A percentile compares a stretch with the other conserved stretches of the same genome.
Conservation (phyloP, 2,888 invertebrate species). For the Tupiocoris notatus region DNA sequence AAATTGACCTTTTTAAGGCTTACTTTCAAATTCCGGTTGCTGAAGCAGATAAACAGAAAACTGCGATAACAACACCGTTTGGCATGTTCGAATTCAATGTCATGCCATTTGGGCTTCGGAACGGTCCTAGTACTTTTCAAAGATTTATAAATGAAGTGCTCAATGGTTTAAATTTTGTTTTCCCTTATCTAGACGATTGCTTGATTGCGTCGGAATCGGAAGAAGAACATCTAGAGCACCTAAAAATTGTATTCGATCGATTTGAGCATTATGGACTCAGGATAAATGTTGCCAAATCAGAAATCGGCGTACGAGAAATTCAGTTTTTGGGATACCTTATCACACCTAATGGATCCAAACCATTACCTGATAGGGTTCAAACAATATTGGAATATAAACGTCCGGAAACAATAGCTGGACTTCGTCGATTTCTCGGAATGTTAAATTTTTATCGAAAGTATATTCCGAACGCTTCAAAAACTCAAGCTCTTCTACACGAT, state of each 20-base stretch:
- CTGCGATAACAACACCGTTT: constrained; percentile 48
- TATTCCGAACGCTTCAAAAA: constrained; percentile 52
- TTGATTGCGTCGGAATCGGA: constrained; percentile 42
- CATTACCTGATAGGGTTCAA: constrained; percentile 42
- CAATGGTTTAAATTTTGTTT: constrained; percentile 46
- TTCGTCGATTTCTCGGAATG: constrained; percentile 52
- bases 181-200: constrained; percentile 49
- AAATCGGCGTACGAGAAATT: neutral
- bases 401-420: constrained; percentile 44
- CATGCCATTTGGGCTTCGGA: constrained; percentile 44
- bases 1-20: constrained; percentile 42
- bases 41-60: constrained; percentile 16
- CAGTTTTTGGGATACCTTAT: constrained; percentile 25
- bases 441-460: constrained; percentile 53
- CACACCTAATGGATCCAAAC: constrained; percentile 11
- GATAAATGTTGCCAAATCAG: constrained; percentile 30
- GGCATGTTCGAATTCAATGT: constrained; percentile 26
- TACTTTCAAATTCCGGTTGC: constrained; percentile 35
- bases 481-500: constrained; percentile 45
- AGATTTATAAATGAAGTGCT: constrained; percentile 48
- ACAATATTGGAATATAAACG: constrained; percentile 38
- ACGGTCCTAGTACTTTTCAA: constrained; percentile 50
- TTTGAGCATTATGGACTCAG: constrained; percentile 13
- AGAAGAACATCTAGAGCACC: constrained; percentile 29
- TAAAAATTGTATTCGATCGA: constrained; percentile 12